Evolutionary conservation across 2,797 vertebrate genomes (phyloP), one percentile per base, ranked within the genome.

Genomic region (Echiichthys vipera): DNA sequence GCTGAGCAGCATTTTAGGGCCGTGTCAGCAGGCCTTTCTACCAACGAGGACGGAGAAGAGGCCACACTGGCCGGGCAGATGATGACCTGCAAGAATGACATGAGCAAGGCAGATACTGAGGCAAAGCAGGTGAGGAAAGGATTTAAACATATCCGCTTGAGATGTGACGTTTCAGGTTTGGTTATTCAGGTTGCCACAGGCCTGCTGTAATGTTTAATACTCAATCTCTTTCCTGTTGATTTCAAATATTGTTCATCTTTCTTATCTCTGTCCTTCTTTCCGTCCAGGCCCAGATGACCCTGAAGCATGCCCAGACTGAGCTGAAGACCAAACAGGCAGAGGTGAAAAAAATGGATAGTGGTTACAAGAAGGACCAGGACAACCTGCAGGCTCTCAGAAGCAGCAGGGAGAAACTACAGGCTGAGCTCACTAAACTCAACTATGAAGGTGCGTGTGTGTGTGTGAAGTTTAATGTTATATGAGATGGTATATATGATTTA

Each of bases 11-110:
- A 95, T 83, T 98, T 98, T 74, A 96, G 96, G 71, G 96, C 96
- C 0, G 94, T 98, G 39, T 99, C 96, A 0, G 95, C 97, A 1
- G 97, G 98, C 14, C 92, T 97, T 24, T 97, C 96, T 24, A 95
- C 94, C 69, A 98, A 88, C n/a, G 96, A 95, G 40, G 93, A 96
- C 3, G 98, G 96, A 27, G 94, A 95, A 75, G 96, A 96, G 74
- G 95, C 95, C 45, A 97, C 96, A 1, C 88, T 99, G 36, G 96
- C 96, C 10, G 96, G 88, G 2, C 98, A 99, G 74, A 97, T 99
- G 96, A 96, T 99, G 95, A 79, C 93, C 54, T 99, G 97, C 93
- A 99, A 98, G 90, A 97, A 96, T 50, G 96, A 99, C 58, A 97
- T 96, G 55, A 97, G 96, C 91, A 98, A 97, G 88, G 96, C 96